Base-by-base conservation (phyloP, 2,888 invertebrate genomes). In the Acleris emargana region DNA sequence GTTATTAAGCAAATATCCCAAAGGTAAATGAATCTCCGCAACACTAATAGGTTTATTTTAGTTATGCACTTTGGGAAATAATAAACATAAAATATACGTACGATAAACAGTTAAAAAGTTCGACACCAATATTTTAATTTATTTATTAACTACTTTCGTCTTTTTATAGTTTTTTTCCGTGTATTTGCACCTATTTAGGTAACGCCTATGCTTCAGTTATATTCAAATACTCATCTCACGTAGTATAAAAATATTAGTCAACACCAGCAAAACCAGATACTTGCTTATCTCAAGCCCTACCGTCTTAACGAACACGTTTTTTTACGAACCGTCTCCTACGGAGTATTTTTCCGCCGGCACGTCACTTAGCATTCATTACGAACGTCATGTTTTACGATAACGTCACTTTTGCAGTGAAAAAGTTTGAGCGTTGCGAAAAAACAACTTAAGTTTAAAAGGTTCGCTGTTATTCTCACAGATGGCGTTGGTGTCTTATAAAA, bases 281-380 rank as follows among this genome's bases (percentile, higher is more conserved):
- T 38, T 38, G 38, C 38, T 32, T 32, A 50, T 38, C 16, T 3
- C 50, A n/a, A 43, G 43, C 17, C 42, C 43, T 42, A 25, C 64
- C 54, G 17, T 20, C 5, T 32, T 45, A 28, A 64, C 64, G 64
- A 5, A 45, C 64, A 22, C 45, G 5, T 25, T 50, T 50, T 64
- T 64, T 64, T 59, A 43, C 17, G 20, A 18, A 50, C 18, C 3
- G 38, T 47, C 63, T 20, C 42, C 59, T 59, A 2, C 32, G 50
- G 54, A 47, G 58, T 47, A 64, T 60, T 64, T 64, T 64, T 64
- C 54, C 62, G 62, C 3, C 53, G 28, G 17, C 52, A 38, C 49
- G 59, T 64, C 64, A 60, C 64, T 64, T 64, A 64, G 64, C 64
- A 64, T 64, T 64, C 64, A 64, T 64, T 64, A 64, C 54, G 16